A percentile compares a stretch with the other conserved stretches of the same genome.
These are phyloP conservation scores for Heliconius congener DNA, from an alignment of 1,140 invertebrate genomes.

Conservation along the genomic window DNA sequence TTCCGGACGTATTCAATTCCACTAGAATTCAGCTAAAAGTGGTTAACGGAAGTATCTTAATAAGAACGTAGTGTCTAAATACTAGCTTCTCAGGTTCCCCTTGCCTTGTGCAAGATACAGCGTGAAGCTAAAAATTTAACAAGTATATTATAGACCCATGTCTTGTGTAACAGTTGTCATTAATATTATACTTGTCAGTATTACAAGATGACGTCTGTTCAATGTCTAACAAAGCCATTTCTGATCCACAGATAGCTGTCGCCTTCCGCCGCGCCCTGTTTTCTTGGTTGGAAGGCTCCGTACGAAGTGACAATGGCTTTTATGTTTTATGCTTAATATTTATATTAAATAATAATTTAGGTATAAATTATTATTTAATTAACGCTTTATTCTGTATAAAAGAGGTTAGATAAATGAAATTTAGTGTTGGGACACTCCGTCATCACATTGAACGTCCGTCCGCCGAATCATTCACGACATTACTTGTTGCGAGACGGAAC, in stretches of 20 bases:
- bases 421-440: no score
- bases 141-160: no score
- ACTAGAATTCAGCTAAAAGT: no score
- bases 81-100: not conserved
- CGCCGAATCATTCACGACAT: no score
- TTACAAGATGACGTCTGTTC: not conserved
- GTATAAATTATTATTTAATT: no score
- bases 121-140: not conserved
- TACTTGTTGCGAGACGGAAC: not conserved
- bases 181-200: not conserved
- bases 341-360: not conserved
- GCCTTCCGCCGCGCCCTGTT: not conserved
- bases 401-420: no score
- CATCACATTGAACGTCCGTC: no score
- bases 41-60: no score
- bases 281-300: not conserved
- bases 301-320: not conserved
- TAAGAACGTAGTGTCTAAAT: not conserved
- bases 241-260: slow-evolving; percentile 4
- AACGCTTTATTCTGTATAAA: no score
- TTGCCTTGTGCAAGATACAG: not conserved
- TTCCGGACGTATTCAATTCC: no score
- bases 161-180: not conserved
- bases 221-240: not conserved
- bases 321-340: not conserved